Evolutionary conservation across 1,140 invertebrate species (phyloP).

Genomic region (Doryteuthis pealeii): DNA sequence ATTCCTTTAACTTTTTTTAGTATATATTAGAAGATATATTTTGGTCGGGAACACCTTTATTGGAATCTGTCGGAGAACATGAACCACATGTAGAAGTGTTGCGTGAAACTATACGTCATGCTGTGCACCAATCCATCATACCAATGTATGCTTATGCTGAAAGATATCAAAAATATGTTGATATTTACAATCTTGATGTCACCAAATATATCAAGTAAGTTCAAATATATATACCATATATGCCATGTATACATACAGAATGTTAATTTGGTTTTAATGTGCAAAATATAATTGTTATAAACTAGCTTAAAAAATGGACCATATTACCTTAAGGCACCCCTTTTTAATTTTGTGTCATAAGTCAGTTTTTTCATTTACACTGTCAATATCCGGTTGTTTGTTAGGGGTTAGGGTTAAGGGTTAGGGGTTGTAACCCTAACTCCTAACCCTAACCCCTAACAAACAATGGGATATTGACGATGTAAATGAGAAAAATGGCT

Average conservation of each 20-base stretch:
- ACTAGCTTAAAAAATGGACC: no score
- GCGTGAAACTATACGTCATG: conserved; percentile 49
- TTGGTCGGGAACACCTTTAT: conserved; percentile 69
- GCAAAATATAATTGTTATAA: no score
- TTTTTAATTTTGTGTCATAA: no score
- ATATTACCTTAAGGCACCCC: no score
- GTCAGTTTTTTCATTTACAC: no score
- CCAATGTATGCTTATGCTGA: conserved; percentile 65
- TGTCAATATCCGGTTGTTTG: no score
- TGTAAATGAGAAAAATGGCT: no score
- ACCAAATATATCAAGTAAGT: conserved; percentile 57
- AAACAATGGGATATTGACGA: no score
- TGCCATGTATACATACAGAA: background rate
- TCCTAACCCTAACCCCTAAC: no score
- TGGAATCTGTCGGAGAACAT: conserved; percentile 72
- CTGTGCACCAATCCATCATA: conserved; percentile 68
- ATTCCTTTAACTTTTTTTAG: conserved; percentile 45
- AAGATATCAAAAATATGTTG: conserved; percentile 57
- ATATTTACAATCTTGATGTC: conserved; percentile 59
- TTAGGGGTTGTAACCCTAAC: no score
- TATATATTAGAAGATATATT: conserved; percentile 69
- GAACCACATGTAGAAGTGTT: conserved; percentile 65
- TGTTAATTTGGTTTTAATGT: no score
- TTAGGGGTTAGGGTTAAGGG: no score
- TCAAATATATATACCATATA: background rate